These are phyloP conservation scores for Grapholita molesta DNA, from an alignment of 1,140 invertebrate species.

Conservation along the genomic window DNA sequence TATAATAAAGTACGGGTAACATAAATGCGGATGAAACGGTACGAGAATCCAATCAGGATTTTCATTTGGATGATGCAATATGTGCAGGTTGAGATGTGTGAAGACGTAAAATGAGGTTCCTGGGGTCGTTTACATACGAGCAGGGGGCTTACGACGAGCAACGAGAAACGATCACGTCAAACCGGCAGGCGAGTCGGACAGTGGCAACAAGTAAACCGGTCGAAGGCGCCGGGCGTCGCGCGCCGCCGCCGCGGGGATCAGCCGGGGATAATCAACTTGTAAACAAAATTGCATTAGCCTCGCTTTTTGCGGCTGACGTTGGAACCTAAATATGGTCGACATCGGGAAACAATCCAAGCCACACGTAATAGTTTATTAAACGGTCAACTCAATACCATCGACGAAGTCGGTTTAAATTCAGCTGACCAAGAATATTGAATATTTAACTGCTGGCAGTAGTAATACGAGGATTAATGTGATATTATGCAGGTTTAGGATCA, in stretches of 20 bases:
- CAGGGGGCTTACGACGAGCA: conserved; percentile 54
- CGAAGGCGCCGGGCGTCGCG: conserved; percentile 60
- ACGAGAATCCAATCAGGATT: background rate
- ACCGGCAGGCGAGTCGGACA: conserved; percentile 63
- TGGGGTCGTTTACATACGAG: conserved; percentile 68
- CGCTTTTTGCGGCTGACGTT: conserved; percentile 42
- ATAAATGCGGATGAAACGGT: background rate
- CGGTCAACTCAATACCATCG: background rate
- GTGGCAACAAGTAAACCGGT: conserved; percentile 71
- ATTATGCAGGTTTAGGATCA: conserved; percentile 60
- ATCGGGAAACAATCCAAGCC: background rate
- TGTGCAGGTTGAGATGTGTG: conserved; percentile 12
- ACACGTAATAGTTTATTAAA: background rate
- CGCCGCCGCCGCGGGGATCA: conserved; percentile 42
- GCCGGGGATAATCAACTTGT: conserved; percentile 68
- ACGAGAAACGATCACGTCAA: conserved; percentile 71
- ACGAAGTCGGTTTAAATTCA: background rate
- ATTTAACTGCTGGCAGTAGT: background rate
- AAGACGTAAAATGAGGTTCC: conserved; percentile 48
- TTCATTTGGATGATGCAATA: background rate
- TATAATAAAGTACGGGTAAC: background rate
- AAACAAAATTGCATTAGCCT: conserved; percentile 71
- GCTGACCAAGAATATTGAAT: background rate
- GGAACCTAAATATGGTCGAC: background rate
- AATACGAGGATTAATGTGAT: background rate